Evolutionary conservation across 2,888 invertebrate genomes (phyloP).

Genomic region (Carabus problematicus): DNA sequence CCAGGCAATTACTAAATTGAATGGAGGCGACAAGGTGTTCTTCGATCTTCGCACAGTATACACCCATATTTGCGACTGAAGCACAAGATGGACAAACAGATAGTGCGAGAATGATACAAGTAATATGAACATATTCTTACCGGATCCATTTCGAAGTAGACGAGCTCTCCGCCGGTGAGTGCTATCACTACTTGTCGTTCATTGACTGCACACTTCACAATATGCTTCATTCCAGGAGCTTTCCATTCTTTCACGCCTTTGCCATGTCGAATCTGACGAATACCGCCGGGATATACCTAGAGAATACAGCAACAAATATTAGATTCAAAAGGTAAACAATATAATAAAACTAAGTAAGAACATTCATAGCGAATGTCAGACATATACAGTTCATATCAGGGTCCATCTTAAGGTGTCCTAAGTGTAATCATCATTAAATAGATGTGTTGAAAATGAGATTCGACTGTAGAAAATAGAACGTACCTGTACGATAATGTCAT

Average conservation of each 20-base stretch:
- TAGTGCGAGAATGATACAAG: constrained; percentile 48
- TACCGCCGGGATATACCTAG: constrained; percentile 96
- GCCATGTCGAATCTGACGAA: constrained; percentile 96
- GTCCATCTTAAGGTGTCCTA: constrained; percentile 31
- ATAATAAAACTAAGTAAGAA: no score
- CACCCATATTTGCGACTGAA: constrained; percentile 49
- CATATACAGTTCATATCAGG: constrained; percentile 17
- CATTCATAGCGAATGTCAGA: background rate
- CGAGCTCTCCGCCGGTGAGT: constrained; percentile 94
- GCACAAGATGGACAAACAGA: constrained; percentile 52
- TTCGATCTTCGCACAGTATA: constrained; percentile 54
- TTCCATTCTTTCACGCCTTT: constrained; percentile 99
- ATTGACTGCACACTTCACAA: constrained; percentile 98
- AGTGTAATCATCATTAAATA: constrained; percentile 26
- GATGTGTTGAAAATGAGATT: background rate
- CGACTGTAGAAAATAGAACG: background rate
- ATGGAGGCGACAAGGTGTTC: constrained; percentile 58
- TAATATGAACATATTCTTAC: constrained; percentile 66
- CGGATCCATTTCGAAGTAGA: constrained; percentile 99
- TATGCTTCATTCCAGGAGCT: constrained; percentile 95
- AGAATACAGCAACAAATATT: constrained; percentile 38
- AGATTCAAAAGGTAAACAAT: background rate
- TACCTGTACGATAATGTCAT: constrained; percentile 96
- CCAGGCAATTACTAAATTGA: constrained; percentile 53
- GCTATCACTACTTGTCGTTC: constrained; percentile 98